A percentile compares a stretch with the other conserved stretches of the same genome.
Evolutionary conservation across 2,113 vertebrate genomes (phyloP).

Genomic region (Chascanopsetta lugubris): DNA sequence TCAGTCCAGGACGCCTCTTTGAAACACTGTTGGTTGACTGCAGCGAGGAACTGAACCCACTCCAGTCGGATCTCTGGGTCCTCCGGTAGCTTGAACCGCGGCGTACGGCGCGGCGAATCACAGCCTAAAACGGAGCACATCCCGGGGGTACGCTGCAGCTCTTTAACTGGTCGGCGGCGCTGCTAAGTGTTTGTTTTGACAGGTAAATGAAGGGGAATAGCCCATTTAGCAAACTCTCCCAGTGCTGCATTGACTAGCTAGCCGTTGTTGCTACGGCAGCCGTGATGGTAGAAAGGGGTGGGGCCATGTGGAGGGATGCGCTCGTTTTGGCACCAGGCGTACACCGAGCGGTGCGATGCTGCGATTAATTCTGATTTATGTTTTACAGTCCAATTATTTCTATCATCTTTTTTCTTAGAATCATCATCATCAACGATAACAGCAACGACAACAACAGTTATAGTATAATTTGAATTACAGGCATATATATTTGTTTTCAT

Average conservation of each 20-base stretch:
- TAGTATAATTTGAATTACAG: too few relatives aligned
- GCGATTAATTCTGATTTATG: too few relatives aligned
- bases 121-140: constrained; percentile 50
- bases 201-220: too few relatives aligned
- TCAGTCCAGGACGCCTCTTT: constrained; percentile 41
- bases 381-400: too few relatives aligned
- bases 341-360: background rate
- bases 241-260: background rate
- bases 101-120: constrained; percentile 3
- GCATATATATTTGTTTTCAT: background rate
- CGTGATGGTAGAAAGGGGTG: background rate
- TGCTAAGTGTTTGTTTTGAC: too few relatives aligned
- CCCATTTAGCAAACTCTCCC: too few relatives aligned
- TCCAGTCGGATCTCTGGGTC: constrained; percentile 39
- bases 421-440: too few relatives aligned
- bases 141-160: background rate
- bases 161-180: too few relatives aligned
- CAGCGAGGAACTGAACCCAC: constrained; percentile 44
- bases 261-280: background rate
- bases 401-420: too few relatives aligned
- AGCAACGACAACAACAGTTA: too few relatives aligned
- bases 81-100: constrained; percentile 39
- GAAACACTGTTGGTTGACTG: constrained; percentile 20
- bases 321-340: background rate
- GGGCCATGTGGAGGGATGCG: background rate